Evolutionary conservation across 30 jellyfish, hydroid and myxozoan species (phyloP), one percentile per base, ranked within the genome.

Genomic region (Aurelia sp.): DNA sequence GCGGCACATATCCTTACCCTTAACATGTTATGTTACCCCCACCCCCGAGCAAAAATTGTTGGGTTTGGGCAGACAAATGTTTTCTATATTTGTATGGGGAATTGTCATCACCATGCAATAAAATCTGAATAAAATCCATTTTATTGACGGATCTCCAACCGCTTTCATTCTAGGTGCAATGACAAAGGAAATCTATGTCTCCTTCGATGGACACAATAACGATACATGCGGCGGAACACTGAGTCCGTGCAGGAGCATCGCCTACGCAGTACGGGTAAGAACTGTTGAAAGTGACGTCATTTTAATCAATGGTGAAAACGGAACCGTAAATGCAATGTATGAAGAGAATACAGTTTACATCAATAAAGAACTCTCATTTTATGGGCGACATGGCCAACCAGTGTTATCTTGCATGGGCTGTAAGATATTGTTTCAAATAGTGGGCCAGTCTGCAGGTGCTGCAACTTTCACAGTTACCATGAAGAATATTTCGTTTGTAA

Each of bases 311-410:
- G 89, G 89, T 57, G 41, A 10, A 44, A 63, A 63, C 23, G 89
- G 89, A 31, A 78, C 55, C 89, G 41, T 31, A 17, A n/a, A 53
- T 4, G 89, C 80, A 10, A 37, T 13, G 74, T 78, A 78, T 52
- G 52, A 37, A 4, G 89, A 78, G 51, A 18, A 41, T 33, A 53
- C 79, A 2, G 23, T 78, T 47, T 1, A 18, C 18, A 63, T 78
- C 11, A 10, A 23, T 8, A 23, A 78, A 21, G 33, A 37, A 12
- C 5, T 78, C 11, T 35, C 55, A 15, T 10, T 78, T 27, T 17
- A 33, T 20, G 89, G 89, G 30, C 6, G 3, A 17, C 27, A 63
- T 62, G 89, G 89, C 3, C 73, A 60, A 8, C 89, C 89, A 19
- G 27, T 48, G 18, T 11, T 78, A 37, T 41, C 69, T 5, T 59